A percentile compares a stretch with the other conserved stretches of the same genome.
Conservation (phyloP, 2,797 vertebrate genomes). For the Thunnus albacares region DNA sequence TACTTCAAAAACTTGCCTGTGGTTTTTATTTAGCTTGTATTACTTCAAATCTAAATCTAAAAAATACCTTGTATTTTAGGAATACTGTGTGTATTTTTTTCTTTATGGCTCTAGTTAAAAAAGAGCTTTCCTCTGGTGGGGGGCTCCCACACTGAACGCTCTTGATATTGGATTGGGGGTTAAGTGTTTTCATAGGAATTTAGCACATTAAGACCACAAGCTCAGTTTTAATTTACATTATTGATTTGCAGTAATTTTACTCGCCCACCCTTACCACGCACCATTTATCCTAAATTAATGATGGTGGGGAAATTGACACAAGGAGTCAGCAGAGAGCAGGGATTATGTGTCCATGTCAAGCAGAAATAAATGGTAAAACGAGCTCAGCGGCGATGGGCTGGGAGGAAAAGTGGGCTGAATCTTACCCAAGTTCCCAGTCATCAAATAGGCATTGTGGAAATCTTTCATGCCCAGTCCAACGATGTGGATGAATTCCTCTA, state of each 20-base stretch:
- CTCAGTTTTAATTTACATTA: conserved; percentile 84
- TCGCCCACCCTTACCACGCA: conserved; percentile 41
- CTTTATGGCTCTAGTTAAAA: background rate
- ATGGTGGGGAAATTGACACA: conserved; percentile 71
- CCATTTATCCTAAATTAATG: conserved; percentile 83
- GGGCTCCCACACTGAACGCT: background rate
- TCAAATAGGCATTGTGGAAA: conserved; percentile 99
- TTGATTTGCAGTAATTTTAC: conserved; percentile 79
- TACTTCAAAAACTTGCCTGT: background rate
- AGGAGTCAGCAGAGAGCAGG: conserved; percentile 56
- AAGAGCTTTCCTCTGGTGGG: background rate
- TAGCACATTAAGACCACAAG: conserved; percentile 77
- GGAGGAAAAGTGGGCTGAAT: conserved; percentile 56
- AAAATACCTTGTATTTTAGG: background rate
- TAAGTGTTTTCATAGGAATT: conserved; percentile 78
- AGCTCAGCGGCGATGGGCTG: conserved; percentile 14
- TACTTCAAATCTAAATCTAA: background rate
- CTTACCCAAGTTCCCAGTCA: conserved; percentile 99
- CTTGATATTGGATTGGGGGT: conserved; percentile 56
- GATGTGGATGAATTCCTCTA: conserved; percentile 99
- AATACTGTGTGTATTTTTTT: background rate
- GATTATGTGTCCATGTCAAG: conserved; percentile 62
- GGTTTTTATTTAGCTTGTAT: background rate
- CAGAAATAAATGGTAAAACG: conserved; percentile 51
- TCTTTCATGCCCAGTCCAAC: conserved; percentile 99